phyloP scores from a whole-genome alignment of 2,888 invertebrate species.

The Lasioglossum pauxillum region DNA sequence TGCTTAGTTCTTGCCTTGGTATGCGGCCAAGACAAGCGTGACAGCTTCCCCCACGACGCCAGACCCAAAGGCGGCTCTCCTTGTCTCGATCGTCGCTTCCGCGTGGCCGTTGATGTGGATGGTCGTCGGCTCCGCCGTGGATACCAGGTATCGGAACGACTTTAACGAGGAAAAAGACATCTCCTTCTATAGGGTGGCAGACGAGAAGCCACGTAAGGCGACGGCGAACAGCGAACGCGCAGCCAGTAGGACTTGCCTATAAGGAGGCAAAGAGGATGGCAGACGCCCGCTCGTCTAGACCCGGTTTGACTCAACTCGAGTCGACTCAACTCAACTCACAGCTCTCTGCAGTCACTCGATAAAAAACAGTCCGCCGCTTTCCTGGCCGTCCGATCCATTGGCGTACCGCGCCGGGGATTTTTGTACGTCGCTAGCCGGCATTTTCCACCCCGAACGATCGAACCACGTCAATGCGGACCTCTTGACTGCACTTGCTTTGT shows the following conservation, averaged over 20 bases:
- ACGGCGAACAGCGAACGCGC: conserved; percentile 34
- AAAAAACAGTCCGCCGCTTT: conserved; percentile 78
- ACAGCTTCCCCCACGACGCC: conserved; percentile 12
- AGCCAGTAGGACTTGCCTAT: conserved; percentile 58
- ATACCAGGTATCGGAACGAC: conserved; percentile 58
- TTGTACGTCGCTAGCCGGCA: background rate
- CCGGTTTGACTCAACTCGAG: conserved; percentile 61
- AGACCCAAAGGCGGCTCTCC: conserved; percentile 19
- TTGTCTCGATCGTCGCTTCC: conserved; percentile 44
- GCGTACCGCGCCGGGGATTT: conserved; percentile 60
- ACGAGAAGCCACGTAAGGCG: conserved; percentile 58
- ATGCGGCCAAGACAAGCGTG: conserved; percentile 35
- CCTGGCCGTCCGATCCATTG: conserved; percentile 74
- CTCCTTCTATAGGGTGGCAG: conserved; percentile 49
- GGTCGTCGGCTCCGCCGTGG: conserved; percentile 22
- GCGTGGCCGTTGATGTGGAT: conserved; percentile 40
- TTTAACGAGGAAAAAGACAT: conserved; percentile 65
- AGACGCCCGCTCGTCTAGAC: conserved; percentile 77
- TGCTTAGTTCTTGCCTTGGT: conserved; percentile 23
- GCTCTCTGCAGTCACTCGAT: conserved; percentile 79
- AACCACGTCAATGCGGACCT: conserved; percentile 1
- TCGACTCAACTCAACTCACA: conserved; percentile 74
- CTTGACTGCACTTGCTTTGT: conserved; percentile 21
- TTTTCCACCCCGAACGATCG: conserved; percentile 8
- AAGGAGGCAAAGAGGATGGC: conserved; percentile 70